Evolutionary conservation across 1,140 invertebrate genomes (phyloP).

Genomic region (Anastrepha obliqua): DNA sequence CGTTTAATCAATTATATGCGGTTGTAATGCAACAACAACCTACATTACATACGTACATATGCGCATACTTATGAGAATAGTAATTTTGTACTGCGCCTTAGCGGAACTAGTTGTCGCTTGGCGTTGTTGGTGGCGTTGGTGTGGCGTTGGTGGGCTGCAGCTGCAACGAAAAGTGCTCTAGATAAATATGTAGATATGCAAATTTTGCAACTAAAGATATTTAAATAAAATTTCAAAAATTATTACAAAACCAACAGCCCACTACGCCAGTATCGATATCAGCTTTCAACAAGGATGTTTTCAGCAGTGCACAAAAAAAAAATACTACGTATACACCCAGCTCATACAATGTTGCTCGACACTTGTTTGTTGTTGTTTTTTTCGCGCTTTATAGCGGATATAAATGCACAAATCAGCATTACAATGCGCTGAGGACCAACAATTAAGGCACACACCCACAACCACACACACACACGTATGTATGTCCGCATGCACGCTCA

Average conservation of each 20-base stretch:
- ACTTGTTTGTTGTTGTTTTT: constrained; percentile 32
- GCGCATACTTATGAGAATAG: not conserved
- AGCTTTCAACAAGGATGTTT: constrained; percentile 17
- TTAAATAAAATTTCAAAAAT: not conserved
- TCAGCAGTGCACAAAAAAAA: not conserved
- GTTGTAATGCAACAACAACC: not conserved
- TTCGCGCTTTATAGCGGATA: constrained; percentile 8
- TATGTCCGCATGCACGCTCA: not conserved
- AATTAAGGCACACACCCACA: constrained; percentile 8
- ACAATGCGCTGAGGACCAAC: not conserved
- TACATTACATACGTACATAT: not conserved
- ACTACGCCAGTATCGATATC: not conserved
- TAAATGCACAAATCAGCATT: constrained; percentile 11
- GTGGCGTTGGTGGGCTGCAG: constrained; percentile 2
- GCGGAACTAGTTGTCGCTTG: constrained; percentile 38
- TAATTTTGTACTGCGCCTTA: not conserved
- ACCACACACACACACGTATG: not conserved
- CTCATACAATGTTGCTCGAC: not conserved
- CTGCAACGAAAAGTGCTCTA: constrained; percentile 26
- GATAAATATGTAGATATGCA: constrained; percentile 37
- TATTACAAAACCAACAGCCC: constrained; percentile 7
- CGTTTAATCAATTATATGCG: constrained; percentile 41
- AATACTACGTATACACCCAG: not conserved
- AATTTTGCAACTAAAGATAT: not conserved
- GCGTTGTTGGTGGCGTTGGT: not conserved